Base-by-base conservation (phyloP, 2,113 vertebrate species). In the Rattus rattus region DNA sequence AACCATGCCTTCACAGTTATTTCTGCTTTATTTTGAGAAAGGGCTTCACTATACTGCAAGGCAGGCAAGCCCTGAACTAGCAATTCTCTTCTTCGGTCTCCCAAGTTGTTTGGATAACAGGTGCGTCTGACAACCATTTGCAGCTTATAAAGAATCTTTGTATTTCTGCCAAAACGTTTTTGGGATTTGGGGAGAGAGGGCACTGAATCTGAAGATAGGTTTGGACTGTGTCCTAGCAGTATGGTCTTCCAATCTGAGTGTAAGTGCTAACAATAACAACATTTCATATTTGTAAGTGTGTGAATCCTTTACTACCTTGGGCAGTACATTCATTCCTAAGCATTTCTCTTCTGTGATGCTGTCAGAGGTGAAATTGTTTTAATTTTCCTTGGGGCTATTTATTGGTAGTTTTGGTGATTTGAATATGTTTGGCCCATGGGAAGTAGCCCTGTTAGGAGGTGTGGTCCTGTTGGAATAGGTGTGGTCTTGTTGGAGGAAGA, bases 261-360 rank as follows among this genome's bases (percentile, higher is more conserved):
- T n/a, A 8, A 77, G 52, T 63, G 13, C 49, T 77, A 59, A 54
- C 33, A 69, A 52, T 39, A 85, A 36, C n/a, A 63, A 54, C 1
- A 33, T 70, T 70, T 70, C 20, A 3, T 54, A 70, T 24, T 88
- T 47, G 43, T 47, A 20, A 26, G 39, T 26, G 73, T 75, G 43
- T 3, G 67, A 49, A 39, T 33, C 67, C 61, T 87, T 94, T 49
- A 7, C 47, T 85, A 79, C 16, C 14, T 79, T 79, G 52, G n/a
- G 56, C 56, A 76, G 79, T 83, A 76, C 65, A 30, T 63, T 94
- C 87, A 83, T 87, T 75, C 56, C 59, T 87, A 73, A 69, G 33
- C 56, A 90, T 94, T 91, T 49, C 56, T 91, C 73, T 56, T 91
- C 83, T 81, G 72, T 91, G 69, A 43, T 93, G 13, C 49, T 76